phyloP scores from a whole-genome alignment of 2,797 vertebrate genomes.

The Oryzias dopingdopingensis region DNA sequence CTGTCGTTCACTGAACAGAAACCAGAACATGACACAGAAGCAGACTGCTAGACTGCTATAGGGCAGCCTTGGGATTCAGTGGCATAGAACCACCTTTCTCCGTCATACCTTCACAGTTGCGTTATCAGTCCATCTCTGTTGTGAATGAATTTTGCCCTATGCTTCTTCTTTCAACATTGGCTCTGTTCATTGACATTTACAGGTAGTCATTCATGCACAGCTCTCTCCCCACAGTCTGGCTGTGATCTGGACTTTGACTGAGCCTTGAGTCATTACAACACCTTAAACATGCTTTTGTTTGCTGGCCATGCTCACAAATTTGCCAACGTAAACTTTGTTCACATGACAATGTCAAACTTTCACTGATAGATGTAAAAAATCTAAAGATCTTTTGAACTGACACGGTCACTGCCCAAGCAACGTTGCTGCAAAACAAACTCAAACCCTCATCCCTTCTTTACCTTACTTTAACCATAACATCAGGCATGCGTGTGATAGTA shows the following conservation, averaged over 20 bases:
- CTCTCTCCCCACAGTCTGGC: background rate
- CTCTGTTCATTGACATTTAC: background rate
- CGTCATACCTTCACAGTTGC: background rate
- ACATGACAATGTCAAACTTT: too few species aligned
- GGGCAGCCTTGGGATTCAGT: background rate
- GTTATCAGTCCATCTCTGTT: background rate
- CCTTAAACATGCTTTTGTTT: background rate
- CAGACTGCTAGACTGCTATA: background rate
- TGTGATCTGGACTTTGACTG: conserved; percentile 1
- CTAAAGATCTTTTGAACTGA: too few species aligned
- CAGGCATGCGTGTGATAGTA: background rate
- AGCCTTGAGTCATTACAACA: background rate
- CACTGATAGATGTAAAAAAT: too few species aligned
- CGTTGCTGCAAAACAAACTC: background rate
- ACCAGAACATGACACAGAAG: background rate
- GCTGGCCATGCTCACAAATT: background rate
- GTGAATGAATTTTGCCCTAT: background rate
- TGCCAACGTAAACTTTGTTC: too few species aligned
- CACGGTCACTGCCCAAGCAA: background rate
- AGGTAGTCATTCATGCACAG: background rate
- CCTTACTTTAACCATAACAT: background rate
- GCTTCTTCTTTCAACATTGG: background rate
- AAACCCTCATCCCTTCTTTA: background rate
- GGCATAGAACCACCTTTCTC: background rate
- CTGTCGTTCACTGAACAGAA: background rate